Evolutionary conservation across 2,888 invertebrate species (phyloP), one percentile per base, ranked within the genome.

Genomic region (Ichneumoninae sp.): DNA sequence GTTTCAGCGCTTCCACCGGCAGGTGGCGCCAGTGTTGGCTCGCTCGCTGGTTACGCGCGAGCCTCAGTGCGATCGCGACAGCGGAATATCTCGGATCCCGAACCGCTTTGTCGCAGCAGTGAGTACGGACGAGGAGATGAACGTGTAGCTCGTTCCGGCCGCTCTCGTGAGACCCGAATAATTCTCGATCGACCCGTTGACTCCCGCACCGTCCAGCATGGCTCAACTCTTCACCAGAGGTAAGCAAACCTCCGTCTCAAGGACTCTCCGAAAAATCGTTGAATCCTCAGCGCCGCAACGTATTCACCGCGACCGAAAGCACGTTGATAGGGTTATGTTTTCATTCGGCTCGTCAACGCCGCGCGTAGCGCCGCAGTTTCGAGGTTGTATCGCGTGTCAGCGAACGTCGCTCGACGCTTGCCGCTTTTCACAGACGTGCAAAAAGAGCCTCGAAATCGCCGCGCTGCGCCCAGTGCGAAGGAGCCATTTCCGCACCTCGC

Each of bases 141-240:
- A 2, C 73, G 80, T 73, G 54, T 54, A 47, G 40, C 40, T 52
- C 71, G 36, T 30, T 66, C 65, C 65, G 76, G 65, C 54, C 44
- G 66, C 10, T 50, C 36, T 66, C 33, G 22, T 40, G 5, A 63
- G n/a, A 65, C 19, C 54, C n/a, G 22, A 36, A 36, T 19, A 50
- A 52, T 36, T 36, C 19, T 36, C 13, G 50, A 13, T 22, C 40
- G 0, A 36, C 26, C 22, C 19, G 16, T 36, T 44, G 4, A 22
- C 40, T 16, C 8, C 16, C 33, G 33, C 33, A 19, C 22, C 3
- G 63, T 6, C 4, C 40, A 40, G 5, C 26, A 82, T 82, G 82
- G 82, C 82, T 65, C 63, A 22, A 30, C 77, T 77, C 8, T n/a
- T 66, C 1, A 82, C 71, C 65, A 77, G 47, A 76, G 82, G 82